These are phyloP conservation scores for Paedocypris micromegethes DNA, from an alignment of 2,797 vertebrate genomes.

Conservation along the genomic window DNA sequence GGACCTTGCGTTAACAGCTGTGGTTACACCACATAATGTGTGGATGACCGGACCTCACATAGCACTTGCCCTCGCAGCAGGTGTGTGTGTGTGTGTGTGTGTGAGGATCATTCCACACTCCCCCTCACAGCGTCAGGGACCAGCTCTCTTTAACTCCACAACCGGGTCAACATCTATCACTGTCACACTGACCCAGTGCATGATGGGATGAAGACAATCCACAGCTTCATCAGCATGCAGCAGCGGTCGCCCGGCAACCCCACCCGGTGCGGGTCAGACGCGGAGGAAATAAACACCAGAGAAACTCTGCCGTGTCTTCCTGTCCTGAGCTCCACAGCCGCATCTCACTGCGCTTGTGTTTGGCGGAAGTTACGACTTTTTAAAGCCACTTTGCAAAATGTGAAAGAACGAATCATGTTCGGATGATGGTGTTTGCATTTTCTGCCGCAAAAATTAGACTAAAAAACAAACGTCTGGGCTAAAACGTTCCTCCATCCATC, in stretches of 20 bases:
- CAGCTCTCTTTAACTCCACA: conserved; percentile 29
- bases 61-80: conserved; percentile 30
- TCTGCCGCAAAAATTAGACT: too few relatives aligned
- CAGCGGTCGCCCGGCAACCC: conserved; percentile 19
- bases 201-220: conserved; percentile 28
- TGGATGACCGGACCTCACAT: conserved; percentile 20
- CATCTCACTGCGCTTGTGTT: too few relatives aligned
- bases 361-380: too few relatives aligned
- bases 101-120: conserved; percentile 18
- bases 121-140: conserved; percentile 7
- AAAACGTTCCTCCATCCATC: too few relatives aligned
- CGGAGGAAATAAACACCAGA: conserved; percentile 12
- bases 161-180: conserved; percentile 32
- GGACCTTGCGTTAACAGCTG: conserved; percentile 23
- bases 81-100: conserved; percentile 25
- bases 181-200: conserved; percentile 36
- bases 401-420: too few relatives aligned
- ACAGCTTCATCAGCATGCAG: conserved; percentile 29
- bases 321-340: not conserved
- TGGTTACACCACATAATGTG: conserved; percentile 25
- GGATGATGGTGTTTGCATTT: too few relatives aligned
- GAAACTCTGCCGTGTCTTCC: not conserved
- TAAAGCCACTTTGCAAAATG: too few relatives aligned
- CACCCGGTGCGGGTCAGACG: conserved; percentile 5
- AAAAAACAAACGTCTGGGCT: too few relatives aligned